A percentile compares a stretch with the other conserved stretches of the same genome.
Conservation (phyloP, 2,113 vertebrate genomes). For the Vulpes lagopus region DNA sequence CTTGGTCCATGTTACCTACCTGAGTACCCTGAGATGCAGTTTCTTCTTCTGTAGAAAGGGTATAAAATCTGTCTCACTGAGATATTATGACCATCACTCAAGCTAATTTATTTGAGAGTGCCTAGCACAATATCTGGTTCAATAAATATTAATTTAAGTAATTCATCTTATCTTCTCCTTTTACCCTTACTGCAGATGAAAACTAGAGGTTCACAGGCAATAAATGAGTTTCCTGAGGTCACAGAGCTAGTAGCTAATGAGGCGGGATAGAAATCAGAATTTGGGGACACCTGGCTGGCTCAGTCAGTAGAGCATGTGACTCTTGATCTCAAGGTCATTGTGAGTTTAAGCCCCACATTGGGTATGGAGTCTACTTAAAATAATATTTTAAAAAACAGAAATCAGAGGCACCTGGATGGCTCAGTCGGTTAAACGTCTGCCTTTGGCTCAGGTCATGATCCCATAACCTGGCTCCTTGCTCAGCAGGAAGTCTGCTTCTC, state of each 20-base stretch:
- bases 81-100: not conserved
- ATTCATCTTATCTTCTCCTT: slow-evolving; percentile 46
- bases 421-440: not conserved
- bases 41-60: not conserved
- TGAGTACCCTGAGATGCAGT: not conserved
- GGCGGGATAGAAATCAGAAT: not conserved
- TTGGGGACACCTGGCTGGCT: not conserved
- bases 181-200: slow-evolving; percentile 38
- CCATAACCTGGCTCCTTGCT: not conserved
- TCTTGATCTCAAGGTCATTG: not conserved
- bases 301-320: not conserved
- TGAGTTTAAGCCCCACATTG: not conserved
- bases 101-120: slow-evolving; percentile 50
- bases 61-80: slow-evolving; percentile 24
- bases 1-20: not conserved
- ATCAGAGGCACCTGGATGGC: not conserved
- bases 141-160: slow-evolving; percentile 58
- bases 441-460: not conserved
- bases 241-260: not conserved
- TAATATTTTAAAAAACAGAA: not conserved
- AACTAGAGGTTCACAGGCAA: not conserved
- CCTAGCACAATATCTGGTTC: slow-evolving; percentile 20
- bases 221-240: not conserved
- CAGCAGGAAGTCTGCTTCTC: not conserved
- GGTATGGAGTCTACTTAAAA: not conserved